Percentiles rank a stretch among this genome's conserved stretches.
These are phyloP conservation scores for Drosophila ogumai DNA, from an alignment of 1,140 invertebrate genomes.

Conservation along the genomic window DNA sequence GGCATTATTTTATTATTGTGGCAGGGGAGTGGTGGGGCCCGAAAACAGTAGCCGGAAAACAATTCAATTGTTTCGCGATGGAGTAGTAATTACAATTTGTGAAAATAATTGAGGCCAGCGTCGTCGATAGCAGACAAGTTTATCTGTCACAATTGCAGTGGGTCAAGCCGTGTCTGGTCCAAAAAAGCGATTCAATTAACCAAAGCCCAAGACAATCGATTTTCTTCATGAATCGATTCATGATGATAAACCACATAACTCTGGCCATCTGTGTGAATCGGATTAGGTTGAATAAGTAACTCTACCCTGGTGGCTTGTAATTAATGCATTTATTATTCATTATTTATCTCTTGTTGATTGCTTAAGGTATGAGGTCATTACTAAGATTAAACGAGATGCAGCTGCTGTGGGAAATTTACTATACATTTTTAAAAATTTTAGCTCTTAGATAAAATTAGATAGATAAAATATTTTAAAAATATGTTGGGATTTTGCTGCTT, in stretches of 20 bases:
- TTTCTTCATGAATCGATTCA: constrained; percentile 9
- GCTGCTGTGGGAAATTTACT: neutral
- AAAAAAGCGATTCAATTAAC: constrained; percentile 29
- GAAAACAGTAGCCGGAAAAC: constrained; percentile 49
- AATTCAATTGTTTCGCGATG: constrained; percentile 53
- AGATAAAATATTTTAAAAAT: neutral
- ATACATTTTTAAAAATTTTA: neutral
- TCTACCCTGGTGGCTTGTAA: constrained; percentile 12
- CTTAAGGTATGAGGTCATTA: neutral
- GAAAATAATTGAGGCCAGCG: constrained; percentile 47
- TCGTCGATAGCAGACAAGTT: constrained; percentile 23
- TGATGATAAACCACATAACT: constrained; percentile 5
- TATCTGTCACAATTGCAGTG: constrained; percentile 31
- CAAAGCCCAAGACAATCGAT: constrained; percentile 18
- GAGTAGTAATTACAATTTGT: constrained; percentile 57
- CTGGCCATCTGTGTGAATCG: neutral
- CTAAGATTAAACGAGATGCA: no score
- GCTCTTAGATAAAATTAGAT: no score
- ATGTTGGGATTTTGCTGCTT: no score
- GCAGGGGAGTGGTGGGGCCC: constrained; percentile 11
- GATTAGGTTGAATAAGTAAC: neutral
- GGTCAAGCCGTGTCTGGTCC: constrained; percentile 20
- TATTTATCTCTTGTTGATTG: neutral
- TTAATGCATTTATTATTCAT: constrained; percentile 16
- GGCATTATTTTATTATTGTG: neutral